Percentiles rank a stretch among this genome's conserved stretches.
Evolutionary conservation across 2,797 vertebrate species (phyloP).

Genomic region (Triplophysa yarkandensis): DNA sequence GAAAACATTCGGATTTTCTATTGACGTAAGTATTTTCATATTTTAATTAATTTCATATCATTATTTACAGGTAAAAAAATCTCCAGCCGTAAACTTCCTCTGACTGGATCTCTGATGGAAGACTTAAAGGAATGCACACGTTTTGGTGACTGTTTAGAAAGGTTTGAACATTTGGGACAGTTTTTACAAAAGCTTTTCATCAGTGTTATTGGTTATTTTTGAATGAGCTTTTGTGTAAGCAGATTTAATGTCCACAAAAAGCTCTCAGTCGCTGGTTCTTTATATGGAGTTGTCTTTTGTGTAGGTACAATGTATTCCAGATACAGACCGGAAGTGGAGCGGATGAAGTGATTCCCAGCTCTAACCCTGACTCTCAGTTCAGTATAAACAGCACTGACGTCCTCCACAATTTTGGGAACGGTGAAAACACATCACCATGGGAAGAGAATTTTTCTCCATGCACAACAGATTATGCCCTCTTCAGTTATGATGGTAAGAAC

Average conservation of each 20-base stretch:
- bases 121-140: constrained; percentile 56
- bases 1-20: too few relatives aligned
- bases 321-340: constrained; percentile 19
- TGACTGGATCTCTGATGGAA: constrained; percentile 63
- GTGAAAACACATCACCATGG: constrained; percentile 41
- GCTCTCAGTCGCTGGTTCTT: background rate
- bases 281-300: constrained; percentile 1
- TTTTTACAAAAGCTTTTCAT: background rate
- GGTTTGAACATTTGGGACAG: too few relatives aligned
- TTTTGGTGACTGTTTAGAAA: constrained; percentile 62
- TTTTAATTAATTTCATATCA: too few relatives aligned
- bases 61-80: constrained; percentile 64
- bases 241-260: background rate
- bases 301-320: constrained; percentile 61
- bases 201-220: background rate
- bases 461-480: constrained; percentile 35
- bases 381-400: constrained; percentile 52
- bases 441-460: constrained; percentile 67
- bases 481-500: constrained; percentile 38
- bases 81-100: constrained; percentile 62
- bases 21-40: too few relatives aligned
- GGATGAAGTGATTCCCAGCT: constrained; percentile 65
- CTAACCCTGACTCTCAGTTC: constrained; percentile 65
- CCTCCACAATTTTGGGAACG: constrained; percentile 33
- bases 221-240: background rate